Percentiles rank a stretch among this genome's conserved stretches.
phyloP scores from a whole-genome alignment of 2,113 vertebrate genomes.

The Vimba vimba region DNA sequence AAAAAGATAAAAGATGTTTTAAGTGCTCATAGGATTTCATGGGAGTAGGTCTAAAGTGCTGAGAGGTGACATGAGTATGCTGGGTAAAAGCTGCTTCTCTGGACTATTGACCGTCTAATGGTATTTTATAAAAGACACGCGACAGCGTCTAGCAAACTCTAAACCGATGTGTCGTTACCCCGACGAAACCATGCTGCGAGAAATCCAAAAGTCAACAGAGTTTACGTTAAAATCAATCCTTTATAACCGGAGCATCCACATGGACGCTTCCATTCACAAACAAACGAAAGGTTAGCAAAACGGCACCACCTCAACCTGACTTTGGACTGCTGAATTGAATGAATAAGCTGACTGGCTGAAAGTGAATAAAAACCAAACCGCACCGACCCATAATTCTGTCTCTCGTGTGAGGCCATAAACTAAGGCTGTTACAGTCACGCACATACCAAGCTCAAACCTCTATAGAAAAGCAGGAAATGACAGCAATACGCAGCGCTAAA shows the following conservation, averaged over 20 bases:
- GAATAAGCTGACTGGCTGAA: not conserved
- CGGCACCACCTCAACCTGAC: conserved; percentile 16
- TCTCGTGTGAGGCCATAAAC: not conserved
- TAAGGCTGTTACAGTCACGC: not conserved
- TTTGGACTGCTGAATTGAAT: not conserved
- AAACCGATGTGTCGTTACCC: not conserved
- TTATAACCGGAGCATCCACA: conserved; percentile 54
- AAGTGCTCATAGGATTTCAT: conserved; percentile 50
- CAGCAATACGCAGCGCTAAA: not conserved
- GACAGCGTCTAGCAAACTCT: conserved; percentile 31
- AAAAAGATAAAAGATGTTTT: conserved; percentile 33
- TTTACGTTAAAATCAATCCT: conserved; percentile 25
- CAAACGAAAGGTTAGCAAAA: conserved; percentile 22
- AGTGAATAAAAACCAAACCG: conserved; percentile 27
- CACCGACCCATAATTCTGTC: conserved; percentile 41
- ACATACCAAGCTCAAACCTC: not conserved
- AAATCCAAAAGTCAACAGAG: conserved; percentile 26
- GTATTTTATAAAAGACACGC: conserved; percentile 75
- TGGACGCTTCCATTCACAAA: not conserved
- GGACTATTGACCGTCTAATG: conserved; percentile 76
- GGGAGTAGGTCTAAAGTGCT: conserved; percentile 55
- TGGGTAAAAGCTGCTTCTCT: conserved; percentile 39
- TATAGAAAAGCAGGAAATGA: not conserved
- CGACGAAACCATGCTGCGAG: not conserved
- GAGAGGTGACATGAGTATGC: conserved; percentile 37